Evolutionary conservation across 53 echinoderm and acorn worm species (phyloP).

Genomic region (Echinarachnius parma): DNA sequence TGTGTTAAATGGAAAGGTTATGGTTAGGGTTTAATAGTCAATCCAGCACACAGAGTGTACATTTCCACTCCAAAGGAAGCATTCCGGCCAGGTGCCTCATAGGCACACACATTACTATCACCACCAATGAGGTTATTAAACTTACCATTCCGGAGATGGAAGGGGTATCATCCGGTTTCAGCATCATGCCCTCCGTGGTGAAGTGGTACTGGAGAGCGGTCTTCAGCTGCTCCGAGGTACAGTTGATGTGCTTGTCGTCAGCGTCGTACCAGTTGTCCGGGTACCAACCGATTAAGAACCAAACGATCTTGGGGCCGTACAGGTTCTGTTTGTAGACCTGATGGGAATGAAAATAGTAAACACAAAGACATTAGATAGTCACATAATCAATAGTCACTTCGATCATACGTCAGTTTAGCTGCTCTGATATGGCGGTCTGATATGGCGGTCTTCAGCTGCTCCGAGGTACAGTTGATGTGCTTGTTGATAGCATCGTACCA

Average conservation of each 20-base stretch:
- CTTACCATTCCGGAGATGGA: constrained; percentile 95
- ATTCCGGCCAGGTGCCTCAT: too few relatives aligned
- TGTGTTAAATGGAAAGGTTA: too few relatives aligned
- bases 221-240: constrained; percentile 83
- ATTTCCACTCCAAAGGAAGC: too few relatives aligned
- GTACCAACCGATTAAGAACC: constrained; percentile 98
- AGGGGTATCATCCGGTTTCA: constrained; percentile 83
- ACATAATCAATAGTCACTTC: too few relatives aligned
- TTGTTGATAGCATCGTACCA: constrained; percentile 74
- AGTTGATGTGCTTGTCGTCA: constrained; percentile 68
- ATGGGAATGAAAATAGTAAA: too few relatives aligned
- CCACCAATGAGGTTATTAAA: too few relatives aligned
- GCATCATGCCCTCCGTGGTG: constrained; percentile 93
- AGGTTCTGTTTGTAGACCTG: constrained; percentile 87
- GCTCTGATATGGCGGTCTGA: too few relatives aligned
- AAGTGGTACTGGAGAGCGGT: constrained; percentile 82
- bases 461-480: constrained; percentile 77
- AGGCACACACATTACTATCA: too few relatives aligned
- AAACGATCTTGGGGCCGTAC: constrained; percentile 82
- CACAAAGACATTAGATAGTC: too few relatives aligned
- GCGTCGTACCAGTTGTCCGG: constrained; percentile 85
- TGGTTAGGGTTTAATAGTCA: too few relatives aligned
- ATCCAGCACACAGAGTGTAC: too few relatives aligned
- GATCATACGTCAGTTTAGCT: too few relatives aligned
- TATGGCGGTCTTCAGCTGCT: constrained; percentile 72